Evolutionary conservation across 2,113 vertebrate genomes (phyloP).

Genomic region (Laterallus jamaicensis): DNA sequence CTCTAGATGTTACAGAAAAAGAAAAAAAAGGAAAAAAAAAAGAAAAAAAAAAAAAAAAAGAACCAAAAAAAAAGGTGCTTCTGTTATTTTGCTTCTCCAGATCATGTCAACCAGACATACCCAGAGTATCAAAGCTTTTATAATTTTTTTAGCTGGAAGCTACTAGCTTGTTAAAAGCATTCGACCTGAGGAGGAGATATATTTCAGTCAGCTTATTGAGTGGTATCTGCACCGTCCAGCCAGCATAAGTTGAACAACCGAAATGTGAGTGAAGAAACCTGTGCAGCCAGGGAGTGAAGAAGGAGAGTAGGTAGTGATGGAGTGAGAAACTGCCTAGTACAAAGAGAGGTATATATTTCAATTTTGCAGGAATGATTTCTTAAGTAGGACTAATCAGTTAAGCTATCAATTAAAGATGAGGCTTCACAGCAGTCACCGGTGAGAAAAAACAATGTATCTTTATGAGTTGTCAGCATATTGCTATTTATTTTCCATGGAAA

Average conservation of each 20-base stretch:
- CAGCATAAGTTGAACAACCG: constrained; percentile 29
- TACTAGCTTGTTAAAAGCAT: constrained; percentile 45
- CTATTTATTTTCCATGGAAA: not conserved
- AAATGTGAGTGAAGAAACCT: constrained; percentile 35
- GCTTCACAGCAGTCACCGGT: not conserved
- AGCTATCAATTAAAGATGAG: constrained; percentile 46
- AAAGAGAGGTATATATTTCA: constrained; percentile 43
- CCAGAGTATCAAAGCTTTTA: constrained; percentile 41
- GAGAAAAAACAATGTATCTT: not conserved
- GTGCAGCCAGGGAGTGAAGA: not conserved
- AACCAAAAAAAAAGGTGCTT: not conserved
- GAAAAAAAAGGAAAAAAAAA: not conserved
- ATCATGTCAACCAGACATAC: not conserved
- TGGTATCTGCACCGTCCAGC: constrained; percentile 10
- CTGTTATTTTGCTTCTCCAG: constrained; percentile 26
- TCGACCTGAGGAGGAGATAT: constrained; percentile 47
- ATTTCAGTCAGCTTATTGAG: constrained; percentile 43
- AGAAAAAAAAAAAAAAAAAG: not conserved
- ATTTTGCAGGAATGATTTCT: constrained; percentile 43
- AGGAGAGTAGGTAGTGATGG: not conserved
- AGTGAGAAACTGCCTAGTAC: not conserved
- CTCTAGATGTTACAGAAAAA: not conserved
- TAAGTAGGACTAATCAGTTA: constrained; percentile 33
- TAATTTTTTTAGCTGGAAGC: not conserved
- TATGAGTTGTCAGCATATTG: not conserved